Base-by-base conservation (phyloP, 2,888 invertebrate genomes). In the Coenonympha arcania region DNA sequence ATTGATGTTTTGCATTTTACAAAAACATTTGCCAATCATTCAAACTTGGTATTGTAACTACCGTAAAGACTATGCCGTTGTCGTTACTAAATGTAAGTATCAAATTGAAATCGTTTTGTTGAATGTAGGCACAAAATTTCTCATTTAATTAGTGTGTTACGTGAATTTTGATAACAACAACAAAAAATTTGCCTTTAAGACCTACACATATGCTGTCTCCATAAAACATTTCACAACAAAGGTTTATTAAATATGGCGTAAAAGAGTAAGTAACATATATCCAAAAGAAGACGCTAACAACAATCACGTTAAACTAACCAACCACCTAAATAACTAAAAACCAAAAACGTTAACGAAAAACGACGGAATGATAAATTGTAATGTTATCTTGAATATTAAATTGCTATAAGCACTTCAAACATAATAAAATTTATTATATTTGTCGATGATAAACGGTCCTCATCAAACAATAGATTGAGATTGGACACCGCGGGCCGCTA, bases 391-490 rank as follows among this genome's bases (percentile, higher is more conserved):
- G 8, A 39, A 13, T 30, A 30, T 30, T 13, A 30, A 39, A 37
- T 37, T 37, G 9, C 13, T 13, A 15, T 8, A 37, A 22, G 37
- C 37, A 22, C 39, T 39, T 39, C 24, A 1, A 39, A 39, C 39
- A 36, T 24, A 36, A 48, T 42, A 26, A 42, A 20, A 49, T 36
- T 36, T 26, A 31, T 37, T 42, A 44, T 28, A 42, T 49, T 37
- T 37, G 31, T 39, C 26, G 37, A 49, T 39, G 44, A 43, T 39
- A 44, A 49, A 39, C 19, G 39, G 36, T 39, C 22, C 49, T 24
- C 18, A 8, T 44, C 39, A 44, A 22, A 39, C 19, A 39, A 39
- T 34, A 49, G 31, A 39, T 34, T 44, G 31, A 44, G 24, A 37
- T 31, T 31, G 44, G 30, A 42, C 31, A 49, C 16, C 36, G 34